Base-by-base conservation (phyloP, 2,888 invertebrate genomes). In the Amblyjoppa proteus region DNA sequence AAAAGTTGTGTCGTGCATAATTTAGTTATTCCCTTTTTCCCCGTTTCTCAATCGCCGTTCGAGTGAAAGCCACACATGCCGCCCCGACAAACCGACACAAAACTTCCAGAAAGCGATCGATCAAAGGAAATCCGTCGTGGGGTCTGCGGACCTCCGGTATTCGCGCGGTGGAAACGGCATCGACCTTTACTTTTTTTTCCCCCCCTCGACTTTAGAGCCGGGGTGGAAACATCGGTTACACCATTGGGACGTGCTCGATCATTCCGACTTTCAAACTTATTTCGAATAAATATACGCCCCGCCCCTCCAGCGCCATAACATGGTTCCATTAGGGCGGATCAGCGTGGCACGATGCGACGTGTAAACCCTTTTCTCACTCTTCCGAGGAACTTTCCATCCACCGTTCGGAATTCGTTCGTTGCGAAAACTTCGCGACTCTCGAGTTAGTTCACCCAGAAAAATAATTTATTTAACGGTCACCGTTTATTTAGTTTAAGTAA, bases 251-350 rank as follows among this genome's bases (percentile, higher is more conserved):
- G 73, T 61, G 79, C 81, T 86, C 86, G 69, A 86, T 86, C 86
- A 84, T 82, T 38, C 51, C 25, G 51, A 28, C 74, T 70, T 81
- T 86, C 84, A 79, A 86, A 84, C 76, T 76, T 84, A 69, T 86
- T 86, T 84, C 81, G 81, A 81, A 83, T 86, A 78, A 77, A 76
- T 76, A 71, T 16, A 64, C 45, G 56, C 51, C 41, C 13, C 6
- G 34, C 13, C 6, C 13, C 53, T 70, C 34, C n/a, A 11, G 11
- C 51, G 74, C 41, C 83, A 49, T 31, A 73, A 80, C 64, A 53
- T 34, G 31, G 20, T 7, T 25, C 45, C 31, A 13, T 28, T 74
- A 41, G 13, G 34, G 16, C 13, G 38, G 34, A 5, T 1, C 34
- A 61, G 51, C 13, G 49, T 28, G 45, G 25, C 11, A 28, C 28